Evolutionary conservation across 2,888 invertebrate species (phyloP), one percentile per base, ranked within the genome.

Genomic region (Tipula lateralis): DNA sequence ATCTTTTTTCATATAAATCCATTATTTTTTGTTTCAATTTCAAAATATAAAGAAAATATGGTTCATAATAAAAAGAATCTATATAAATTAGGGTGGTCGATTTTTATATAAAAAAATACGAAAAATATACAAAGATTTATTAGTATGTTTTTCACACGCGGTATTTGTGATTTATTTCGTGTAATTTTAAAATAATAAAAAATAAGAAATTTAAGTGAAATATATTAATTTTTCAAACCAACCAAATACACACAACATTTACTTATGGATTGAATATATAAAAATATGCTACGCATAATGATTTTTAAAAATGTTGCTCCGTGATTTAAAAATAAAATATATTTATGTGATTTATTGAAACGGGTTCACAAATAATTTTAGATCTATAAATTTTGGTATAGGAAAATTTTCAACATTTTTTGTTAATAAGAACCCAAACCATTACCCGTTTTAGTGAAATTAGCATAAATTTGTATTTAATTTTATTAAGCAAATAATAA

Each of bases 121-220:
- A 9, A 66, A 66, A 24, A 24, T 66, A 66, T 66, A 66, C 19
- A 36, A 13, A 83, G 83, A 83, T 83, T 83, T 83, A 83, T 83
- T 83, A 83, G 34, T 83, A 83, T 83, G 83, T 83, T 83, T 83
- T 83, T 83, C 83, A 83, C 83, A 83, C 83, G 83, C 83, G 83
- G 83, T 83, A 82, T 82, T 30, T 34, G 36, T 83, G 83, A 83
- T 83, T 83, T 83, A 83, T 83, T 24, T 83, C 34, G 16, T 83
- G 83, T 34, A 83, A 83, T 83, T 83, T 83, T 82, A 29, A 32
- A 30, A 30, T 32, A 82, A 82, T 30, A 30, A 82, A 80, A 82
- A 82, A n/a, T 82, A 16, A 82, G 82, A 82, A 82, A 82, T 82
- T 30, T 30, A 82, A 82, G n/a, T 29, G n/a, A 82, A 82, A 66